A percentile compares a stretch with the other conserved stretches of the same genome.
Evolutionary conservation across 37 sponge, comb jelly and placozoan genomes (phyloP).

Genomic region (Lycopodina hypogea): DNA sequence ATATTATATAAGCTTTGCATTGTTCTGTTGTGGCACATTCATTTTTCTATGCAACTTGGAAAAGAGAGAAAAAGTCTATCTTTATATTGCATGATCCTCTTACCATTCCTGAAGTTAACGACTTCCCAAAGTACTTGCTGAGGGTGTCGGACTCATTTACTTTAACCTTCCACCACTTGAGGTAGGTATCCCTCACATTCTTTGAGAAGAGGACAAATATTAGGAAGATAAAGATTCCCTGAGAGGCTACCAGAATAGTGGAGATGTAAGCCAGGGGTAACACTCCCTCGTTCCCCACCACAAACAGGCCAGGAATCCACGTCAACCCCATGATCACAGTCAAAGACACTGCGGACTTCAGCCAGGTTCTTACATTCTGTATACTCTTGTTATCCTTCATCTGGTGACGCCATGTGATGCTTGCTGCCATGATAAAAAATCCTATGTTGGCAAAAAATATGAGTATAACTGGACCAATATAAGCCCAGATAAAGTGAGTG

Average conservation of each 20-base stretch:
- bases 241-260: conserved; percentile 48
- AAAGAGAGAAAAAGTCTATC: too few species aligned
- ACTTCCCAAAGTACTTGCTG: conserved; percentile 20
- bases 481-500: conserved; percentile 48
- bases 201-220: conserved; percentile 36
- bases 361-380: conserved; percentile 20
- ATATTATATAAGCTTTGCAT: too few species aligned
- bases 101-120: background rate
- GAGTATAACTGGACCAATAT: conserved; percentile 58
- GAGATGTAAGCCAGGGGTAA: conserved; percentile 36
- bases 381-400: background rate
- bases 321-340: conserved; percentile 56
- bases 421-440: conserved; percentile 49
- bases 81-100: too few species aligned
- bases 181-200: conserved; percentile 16
- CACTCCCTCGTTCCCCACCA: conserved; percentile 14
- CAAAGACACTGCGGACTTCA: conserved; percentile 44
- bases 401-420: conserved; percentile 42
- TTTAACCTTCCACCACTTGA: conserved; percentile 43
- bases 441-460: conserved; percentile 42
- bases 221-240: conserved; percentile 47
- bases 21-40: too few species aligned
- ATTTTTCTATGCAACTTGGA: too few species aligned
- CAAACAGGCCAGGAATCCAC: conserved; percentile 46
- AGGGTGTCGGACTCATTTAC: conserved; percentile 22